phyloP scores from a whole-genome alignment of 1,140 invertebrate genomes.

The Bilobella aurantiaca region DNA sequence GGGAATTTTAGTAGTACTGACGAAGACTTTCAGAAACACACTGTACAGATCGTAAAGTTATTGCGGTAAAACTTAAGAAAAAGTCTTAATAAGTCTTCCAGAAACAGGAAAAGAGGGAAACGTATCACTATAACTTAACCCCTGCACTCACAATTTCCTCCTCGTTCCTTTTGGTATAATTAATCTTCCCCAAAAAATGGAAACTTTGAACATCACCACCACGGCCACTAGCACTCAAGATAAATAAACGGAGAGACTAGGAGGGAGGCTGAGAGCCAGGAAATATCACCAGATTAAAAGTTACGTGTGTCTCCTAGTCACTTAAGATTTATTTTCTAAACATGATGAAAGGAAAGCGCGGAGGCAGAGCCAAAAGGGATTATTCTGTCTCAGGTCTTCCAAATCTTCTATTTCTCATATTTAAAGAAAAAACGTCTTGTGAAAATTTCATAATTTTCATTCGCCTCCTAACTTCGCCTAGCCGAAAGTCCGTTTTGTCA shows the following conservation, averaged over 20 bases:
- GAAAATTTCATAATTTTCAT: no score
- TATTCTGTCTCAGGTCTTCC: background rate
- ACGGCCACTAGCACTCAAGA: background rate
- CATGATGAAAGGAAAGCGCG: slow-evolving; percentile 8
- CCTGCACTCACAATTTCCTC: background rate
- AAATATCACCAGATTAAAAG: slow-evolving; percentile 15
- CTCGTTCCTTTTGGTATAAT: slow-evolving; percentile 1
- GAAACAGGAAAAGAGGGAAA: background rate
- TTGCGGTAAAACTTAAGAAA: no score
- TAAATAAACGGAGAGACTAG: background rate
- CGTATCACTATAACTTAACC: background rate
- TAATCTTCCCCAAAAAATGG: slow-evolving; percentile 7
- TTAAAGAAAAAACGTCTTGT: background rate
- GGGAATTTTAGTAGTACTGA: no score
- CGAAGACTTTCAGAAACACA: no score
- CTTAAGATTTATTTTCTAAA: slow-evolving; percentile 12
- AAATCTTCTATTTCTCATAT: slow-evolving; percentile 2
- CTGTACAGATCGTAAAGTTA: background rate
- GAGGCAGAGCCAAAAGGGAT: background rate
- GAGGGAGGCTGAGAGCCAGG: background rate
- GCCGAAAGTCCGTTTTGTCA: no score
- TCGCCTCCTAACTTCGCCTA: no score
- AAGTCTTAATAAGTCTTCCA: background rate
- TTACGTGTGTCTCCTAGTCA: background rate
- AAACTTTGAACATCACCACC: slow-evolving; percentile 12